Evolutionary conservation across 2,113 vertebrate genomes (phyloP).

Genomic region (Neotoma lepida): DNA sequence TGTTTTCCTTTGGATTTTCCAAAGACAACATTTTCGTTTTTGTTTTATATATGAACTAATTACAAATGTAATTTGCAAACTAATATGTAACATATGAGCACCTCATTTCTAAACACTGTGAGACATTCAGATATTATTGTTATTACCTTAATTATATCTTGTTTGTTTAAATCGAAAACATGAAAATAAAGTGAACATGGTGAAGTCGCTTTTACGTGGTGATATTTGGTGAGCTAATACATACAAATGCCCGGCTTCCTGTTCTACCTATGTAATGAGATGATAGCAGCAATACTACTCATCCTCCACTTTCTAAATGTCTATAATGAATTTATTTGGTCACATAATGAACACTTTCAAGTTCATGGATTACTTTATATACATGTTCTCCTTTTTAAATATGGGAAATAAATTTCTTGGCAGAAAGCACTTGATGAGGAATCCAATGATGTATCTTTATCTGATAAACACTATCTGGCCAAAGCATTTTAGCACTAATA

Average conservation of each 20-base stretch:
- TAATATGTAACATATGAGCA: background rate
- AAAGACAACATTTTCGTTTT: background rate
- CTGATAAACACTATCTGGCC: background rate
- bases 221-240: background rate
- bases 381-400: background rate
- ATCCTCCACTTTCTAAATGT: background rate
- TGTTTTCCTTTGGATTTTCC: constrained; percentile 25
- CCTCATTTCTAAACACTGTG: background rate
- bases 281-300: background rate
- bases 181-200: background rate
- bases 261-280: background rate
- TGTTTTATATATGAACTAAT: background rate
- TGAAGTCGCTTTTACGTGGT: background rate
- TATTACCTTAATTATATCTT: background rate
- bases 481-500: background rate
- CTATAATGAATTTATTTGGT: background rate
- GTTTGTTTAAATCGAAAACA: background rate
- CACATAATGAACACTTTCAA: background rate
- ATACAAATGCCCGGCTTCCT: background rate
- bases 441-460: background rate
- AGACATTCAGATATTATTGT: background rate
- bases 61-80: background rate
- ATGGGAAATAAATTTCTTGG: background rate
- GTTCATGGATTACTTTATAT: constrained; percentile 12
- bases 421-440: background rate